These are phyloP conservation scores for Silurus asotus DNA, from an alignment of 2,113 vertebrate genomes.

Conservation along the genomic window DNA sequence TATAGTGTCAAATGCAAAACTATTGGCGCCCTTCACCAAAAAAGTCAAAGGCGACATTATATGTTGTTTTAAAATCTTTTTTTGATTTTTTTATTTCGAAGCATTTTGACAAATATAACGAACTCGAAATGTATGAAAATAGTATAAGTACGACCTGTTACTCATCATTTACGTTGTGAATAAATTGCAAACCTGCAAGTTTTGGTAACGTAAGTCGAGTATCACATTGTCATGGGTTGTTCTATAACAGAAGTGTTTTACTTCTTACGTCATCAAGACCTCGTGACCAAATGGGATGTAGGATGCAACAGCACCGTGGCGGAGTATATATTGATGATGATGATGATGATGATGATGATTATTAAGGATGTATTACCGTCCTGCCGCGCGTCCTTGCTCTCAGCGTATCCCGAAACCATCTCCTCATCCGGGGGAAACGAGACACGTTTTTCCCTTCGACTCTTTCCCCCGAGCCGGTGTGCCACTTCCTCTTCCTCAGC, in stretches of 20 bases:
- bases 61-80: no score
- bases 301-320: background rate
- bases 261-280: background rate
- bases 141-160: background rate
- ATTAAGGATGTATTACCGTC: conserved; percentile 57
- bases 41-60: no score
- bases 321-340: background rate
- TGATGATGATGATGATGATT: background rate
- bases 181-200: background rate
- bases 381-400: conserved; percentile 53
- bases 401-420: conserved; percentile 72
- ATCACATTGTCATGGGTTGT: background rate
- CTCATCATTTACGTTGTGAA: background rate
- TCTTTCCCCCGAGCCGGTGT: conserved; percentile 50
- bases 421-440: conserved; percentile 73
- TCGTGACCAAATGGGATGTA: background rate
- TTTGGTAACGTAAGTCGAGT: background rate
- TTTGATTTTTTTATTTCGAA: no score
- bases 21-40: no score
- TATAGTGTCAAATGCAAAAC: no score
- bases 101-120: no score
- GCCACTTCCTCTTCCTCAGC: conserved; percentile 32
- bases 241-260: background rate
- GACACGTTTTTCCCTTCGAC: conserved; percentile 66
- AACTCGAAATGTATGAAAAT: background rate